These are phyloP conservation scores for Cliona cf. orientalis DNA, from an alignment of 37 sponge, comb jelly and placozoan genomes.

Conservation along the genomic window DNA sequence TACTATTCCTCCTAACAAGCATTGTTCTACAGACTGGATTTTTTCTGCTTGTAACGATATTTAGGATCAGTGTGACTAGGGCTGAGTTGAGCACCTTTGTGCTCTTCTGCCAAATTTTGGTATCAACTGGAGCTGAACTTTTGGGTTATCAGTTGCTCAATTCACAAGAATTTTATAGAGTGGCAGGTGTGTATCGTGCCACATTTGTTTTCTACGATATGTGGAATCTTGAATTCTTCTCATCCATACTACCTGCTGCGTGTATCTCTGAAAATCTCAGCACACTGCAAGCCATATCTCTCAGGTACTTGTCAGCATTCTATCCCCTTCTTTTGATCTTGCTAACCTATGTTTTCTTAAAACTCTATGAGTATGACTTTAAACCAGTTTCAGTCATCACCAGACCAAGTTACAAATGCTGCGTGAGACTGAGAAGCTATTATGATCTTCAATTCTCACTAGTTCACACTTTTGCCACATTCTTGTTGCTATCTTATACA, in stretches of 20 bases:
- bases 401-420: too few relatives aligned
- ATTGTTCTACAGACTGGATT: neutral
- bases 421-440: neutral
- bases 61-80: neutral
- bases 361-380: neutral
- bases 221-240: conserved; percentile 22
- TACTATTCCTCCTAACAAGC: neutral
- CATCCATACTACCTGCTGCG: neutral
- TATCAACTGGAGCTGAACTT: too few relatives aligned
- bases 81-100: neutral
- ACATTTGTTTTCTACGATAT: conserved; percentile 5
- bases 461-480: conserved; percentile 14
- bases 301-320: conserved; percentile 6
- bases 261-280: neutral
- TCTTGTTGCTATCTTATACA: conserved; percentile 1
- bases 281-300: neutral
- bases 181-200: neutral
- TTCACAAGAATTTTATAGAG: too few relatives aligned
- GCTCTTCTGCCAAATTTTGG: neutral
- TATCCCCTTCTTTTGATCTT: conserved; percentile 8
- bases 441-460: neutral
- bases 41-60: neutral
- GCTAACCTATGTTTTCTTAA: neutral
- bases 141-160: too few relatives aligned
- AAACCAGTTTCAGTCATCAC: conserved; percentile 31